Percentiles rank a stretch among this genome's conserved stretches.
Conservation (phyloP, 2,113 vertebrate genomes). For the Urocolius indicus region DNA sequence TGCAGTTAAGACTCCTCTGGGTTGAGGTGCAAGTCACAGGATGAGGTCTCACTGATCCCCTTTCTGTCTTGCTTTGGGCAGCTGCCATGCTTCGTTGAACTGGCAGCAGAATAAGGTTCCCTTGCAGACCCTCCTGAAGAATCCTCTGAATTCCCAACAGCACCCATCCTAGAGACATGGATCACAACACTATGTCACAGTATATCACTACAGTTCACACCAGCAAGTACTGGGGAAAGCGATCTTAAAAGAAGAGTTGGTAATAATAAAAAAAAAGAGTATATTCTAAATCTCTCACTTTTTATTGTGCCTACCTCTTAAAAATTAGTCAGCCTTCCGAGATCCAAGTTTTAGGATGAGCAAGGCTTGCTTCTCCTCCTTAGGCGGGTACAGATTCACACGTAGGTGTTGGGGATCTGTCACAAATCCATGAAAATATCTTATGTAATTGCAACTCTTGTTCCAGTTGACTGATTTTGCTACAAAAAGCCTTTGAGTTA, state of each 20-base stretch:
- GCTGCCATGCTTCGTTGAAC: background rate
- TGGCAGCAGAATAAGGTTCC: background rate
- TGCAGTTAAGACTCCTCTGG: background rate
- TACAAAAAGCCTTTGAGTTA: background rate
- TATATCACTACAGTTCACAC: background rate
- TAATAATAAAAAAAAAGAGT: background rate
- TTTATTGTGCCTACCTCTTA: background rate
- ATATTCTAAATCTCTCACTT: background rate
- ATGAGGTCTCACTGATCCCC: background rate
- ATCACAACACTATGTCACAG: background rate
- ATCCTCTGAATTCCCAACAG: background rate
- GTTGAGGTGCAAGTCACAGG: background rate
- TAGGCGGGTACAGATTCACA: rapidly evolving
- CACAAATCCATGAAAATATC: background rate
- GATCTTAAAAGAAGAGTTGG: background rate
- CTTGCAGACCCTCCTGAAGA: background rate
- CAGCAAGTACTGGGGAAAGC: background rate
- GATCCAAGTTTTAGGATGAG: background rate
- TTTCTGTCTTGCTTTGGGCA: background rate
- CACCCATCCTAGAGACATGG: background rate
- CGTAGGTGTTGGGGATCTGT: background rate
- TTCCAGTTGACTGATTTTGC: background rate
- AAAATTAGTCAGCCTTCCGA: background rate
- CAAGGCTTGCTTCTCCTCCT: background rate
- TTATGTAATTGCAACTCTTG: background rate